Base-by-base conservation (phyloP, 2,888 invertebrate genomes). In the Timandra comae region DNA sequence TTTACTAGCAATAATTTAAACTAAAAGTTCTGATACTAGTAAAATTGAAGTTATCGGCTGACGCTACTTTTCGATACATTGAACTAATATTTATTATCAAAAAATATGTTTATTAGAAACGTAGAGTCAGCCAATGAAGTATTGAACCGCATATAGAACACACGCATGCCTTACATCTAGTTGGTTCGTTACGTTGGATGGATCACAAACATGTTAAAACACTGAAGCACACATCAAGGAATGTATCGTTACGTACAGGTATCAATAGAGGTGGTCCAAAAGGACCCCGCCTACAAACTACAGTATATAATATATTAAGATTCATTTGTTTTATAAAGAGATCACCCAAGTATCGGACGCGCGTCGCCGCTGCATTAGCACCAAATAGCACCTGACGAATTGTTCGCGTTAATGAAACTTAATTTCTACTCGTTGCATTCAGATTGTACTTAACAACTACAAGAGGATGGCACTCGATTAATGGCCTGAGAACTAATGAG, bases 401-500 rank as follows among this genome's bases (percentile, higher is more conserved):
- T 51, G 50, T 53, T 50, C 49, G 48, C 51, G 49, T 48, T 49
- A 44, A 50, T 34, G 39, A 49, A 42, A 42, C 48, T 48, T 42
- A 48, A 49, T 38, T 38, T 43, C 46, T 51, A 73, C 63, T 70
- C 69, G 71, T 62, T 74, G 62, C 16, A 16, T 67, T 70, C 63
- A 62, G 71, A 72, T 68, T 56, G 71, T 64, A 75, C 80, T 78
- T 82, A 82, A 52, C 59, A 72, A 65, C 79, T 82, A 82, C 66
- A 69, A 80, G 73, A 78, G 77, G 77, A 85, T 85, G 85, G 85
- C 85, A 85, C 85, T 79, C 75, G 62, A 67, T 75, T 75, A 80
- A 85, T 85, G 85, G 85, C 85, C 84, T 82, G 82, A 81, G 78
- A 84, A 81, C 84, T 80, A 71, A 73, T 77, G 77, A 79, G 78